phyloP scores from a whole-genome alignment of 1,140 invertebrate genomes.

The Pachypeltis micranthus region DNA sequence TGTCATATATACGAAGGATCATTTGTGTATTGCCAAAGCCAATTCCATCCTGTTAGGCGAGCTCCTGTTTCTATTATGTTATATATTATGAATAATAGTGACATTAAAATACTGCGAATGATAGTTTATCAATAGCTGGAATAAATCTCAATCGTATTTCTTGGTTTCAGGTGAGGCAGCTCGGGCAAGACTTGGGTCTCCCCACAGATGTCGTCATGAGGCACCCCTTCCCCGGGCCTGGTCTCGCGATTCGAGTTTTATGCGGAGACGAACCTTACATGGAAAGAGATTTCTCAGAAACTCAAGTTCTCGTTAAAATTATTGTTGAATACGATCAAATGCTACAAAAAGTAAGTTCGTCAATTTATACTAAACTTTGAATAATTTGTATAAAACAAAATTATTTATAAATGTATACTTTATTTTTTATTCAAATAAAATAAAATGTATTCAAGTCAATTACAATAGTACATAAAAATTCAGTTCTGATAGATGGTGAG shows the following conservation, averaged over 20 bases:
- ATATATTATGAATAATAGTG: too few relatives aligned
- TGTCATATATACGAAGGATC: too few relatives aligned
- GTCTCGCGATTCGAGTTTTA: conserved; percentile 86
- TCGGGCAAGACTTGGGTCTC: conserved; percentile 82
- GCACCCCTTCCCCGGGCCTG: conserved; percentile 95
- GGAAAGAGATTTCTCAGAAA: conserved; percentile 90
- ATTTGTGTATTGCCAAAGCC: too few relatives aligned
- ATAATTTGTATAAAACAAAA: too few relatives aligned
- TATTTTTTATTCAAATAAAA: neutral
- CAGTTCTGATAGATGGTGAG: too few relatives aligned
- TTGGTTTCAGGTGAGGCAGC: conserved; percentile 41
- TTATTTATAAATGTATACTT: neutral
- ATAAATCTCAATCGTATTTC: too few relatives aligned
- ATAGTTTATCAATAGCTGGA: too few relatives aligned
- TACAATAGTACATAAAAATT: too few relatives aligned
- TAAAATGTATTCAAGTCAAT: neutral
- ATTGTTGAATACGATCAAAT: conserved; percentile 87
- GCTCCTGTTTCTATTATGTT: too few relatives aligned
- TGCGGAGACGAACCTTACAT: conserved; percentile 94
- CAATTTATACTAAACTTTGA: too few relatives aligned
- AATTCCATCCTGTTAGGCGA: too few relatives aligned
- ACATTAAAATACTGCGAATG: too few relatives aligned
- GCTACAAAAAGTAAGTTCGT: conserved; percentile 60
- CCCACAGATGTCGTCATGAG: conserved; percentile 75
- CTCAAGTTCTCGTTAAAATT: conserved; percentile 84